Evolutionary conservation across 2,797 vertebrate species (phyloP), one percentile per base, ranked within the genome.

Genomic region (Borostomias antarcticus): DNA sequence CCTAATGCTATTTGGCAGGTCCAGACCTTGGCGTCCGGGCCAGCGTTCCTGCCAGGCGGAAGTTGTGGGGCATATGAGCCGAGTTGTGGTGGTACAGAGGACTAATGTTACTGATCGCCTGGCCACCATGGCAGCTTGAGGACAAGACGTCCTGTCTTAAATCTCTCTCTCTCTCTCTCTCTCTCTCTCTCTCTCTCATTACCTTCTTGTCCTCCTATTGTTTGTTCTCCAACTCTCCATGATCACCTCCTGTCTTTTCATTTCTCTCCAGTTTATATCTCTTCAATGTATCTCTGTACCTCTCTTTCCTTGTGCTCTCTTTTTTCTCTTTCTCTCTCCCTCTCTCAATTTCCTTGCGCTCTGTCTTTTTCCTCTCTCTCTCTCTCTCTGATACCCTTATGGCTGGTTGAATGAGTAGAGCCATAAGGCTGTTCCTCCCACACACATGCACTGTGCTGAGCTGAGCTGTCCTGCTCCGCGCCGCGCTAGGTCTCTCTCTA

Each of bases 341-440:
- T 87, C 73, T 78, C 70, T 84, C 75, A n/a, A n/a, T n/a, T n/a
- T n/a, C n/a, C n/a, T n/a, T n/a, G n/a, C n/a, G n/a, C 85, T 85
- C 85, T 79, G 76, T 85, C 82, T 61, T 48, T 35, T 8, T 35
- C 33, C 21, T 40, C 13, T 5, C 19, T 29, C 48, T 10, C 74
- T 81, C 79, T 82, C 74, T 89, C 83, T 90, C 88, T 89, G 86
- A 90, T 90, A 51, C 87, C 85, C 89, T 91, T 81, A 80, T 82
- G 82, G 88, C 83, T 83, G 82, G 88, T 87, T 86, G 86, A 90
- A 89, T 92, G 88, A 90, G 86, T 90, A 87, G 85, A 92, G 85
- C 83, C 86, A 89, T 87, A 88, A 90, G 88, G 88, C 87, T 89
- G 87, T 82, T 81, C 87, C 87, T 91, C 92, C 82, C 87, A 82